Evolutionary conservation across 2,888 invertebrate genomes (phyloP).

Genomic region (Strigamia transsilvanica): DNA sequence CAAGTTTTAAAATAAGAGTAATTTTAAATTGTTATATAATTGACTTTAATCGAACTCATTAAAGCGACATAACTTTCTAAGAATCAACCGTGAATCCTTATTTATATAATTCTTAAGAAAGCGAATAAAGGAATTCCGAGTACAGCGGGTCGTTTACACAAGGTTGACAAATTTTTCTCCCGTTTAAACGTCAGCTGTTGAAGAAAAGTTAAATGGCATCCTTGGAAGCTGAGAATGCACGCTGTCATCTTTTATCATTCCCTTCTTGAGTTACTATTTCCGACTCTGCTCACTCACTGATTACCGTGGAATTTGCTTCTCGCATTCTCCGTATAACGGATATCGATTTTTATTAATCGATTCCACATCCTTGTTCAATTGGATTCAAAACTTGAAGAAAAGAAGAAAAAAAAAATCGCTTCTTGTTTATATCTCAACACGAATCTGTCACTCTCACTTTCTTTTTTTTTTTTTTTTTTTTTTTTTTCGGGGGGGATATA

Average conservation of each 20-base stretch:
- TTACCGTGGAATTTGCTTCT: conserved; percentile 45
- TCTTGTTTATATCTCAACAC: neutral
- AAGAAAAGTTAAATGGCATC: conserved; percentile 39
- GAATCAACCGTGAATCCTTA: too few relatives aligned
- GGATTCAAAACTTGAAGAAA: neutral
- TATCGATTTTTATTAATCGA: conserved; percentile 41
- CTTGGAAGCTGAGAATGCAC: conserved; percentile 40
- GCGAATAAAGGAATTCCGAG: neutral
- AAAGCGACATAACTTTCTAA: neutral
- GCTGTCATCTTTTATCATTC: conserved; percentile 47
- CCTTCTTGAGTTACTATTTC: conserved; percentile 47
- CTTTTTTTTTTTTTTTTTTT: neutral
- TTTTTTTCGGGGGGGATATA: neutral
- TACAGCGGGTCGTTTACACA: neutral
- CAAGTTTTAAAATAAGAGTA: too few relatives aligned
- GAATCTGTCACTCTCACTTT: neutral
- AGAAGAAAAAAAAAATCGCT: neutral
- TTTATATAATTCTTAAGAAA: too few relatives aligned
- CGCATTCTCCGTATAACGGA: conserved; percentile 17
- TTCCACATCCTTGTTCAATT: conserved; percentile 3
- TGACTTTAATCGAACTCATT: neutral
- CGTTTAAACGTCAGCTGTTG: neutral
- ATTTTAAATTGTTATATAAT: neutral
- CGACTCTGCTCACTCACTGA: conserved; percentile 43
- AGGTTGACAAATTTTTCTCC: conserved; percentile 20